A percentile compares a stretch with the other conserved stretches of the same genome.
phyloP scores from a whole-genome alignment of 2,113 vertebrate genomes.

The Paramisgurnus dabryanus region DNA sequence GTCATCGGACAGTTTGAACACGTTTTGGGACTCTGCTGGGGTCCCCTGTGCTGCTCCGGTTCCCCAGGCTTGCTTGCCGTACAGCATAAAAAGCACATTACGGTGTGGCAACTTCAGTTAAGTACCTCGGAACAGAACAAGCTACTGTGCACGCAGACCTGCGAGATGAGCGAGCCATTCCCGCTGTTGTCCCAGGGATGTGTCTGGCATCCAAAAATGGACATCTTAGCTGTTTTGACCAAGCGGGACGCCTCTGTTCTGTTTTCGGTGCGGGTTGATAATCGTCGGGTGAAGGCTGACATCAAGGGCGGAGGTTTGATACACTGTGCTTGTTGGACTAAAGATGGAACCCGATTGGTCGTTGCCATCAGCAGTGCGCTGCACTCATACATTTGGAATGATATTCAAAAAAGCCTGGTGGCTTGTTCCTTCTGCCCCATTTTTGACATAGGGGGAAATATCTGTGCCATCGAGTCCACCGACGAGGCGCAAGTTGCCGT shows the following conservation, averaged over 20 bases:
- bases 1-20: conserved; percentile 93
- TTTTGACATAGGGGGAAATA: conserved; percentile 83
- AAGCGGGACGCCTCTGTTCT: conserved; percentile 83
- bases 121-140: conserved; percentile 79
- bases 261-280: conserved; percentile 79
- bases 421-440: conserved; percentile 84
- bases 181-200: conserved; percentile 91
- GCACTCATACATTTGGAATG: conserved; percentile 91
- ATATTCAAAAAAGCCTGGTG: conserved; percentile 81
- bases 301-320: conserved; percentile 78
- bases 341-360: conserved; percentile 86
- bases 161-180: conserved; percentile 85
- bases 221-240: conserved; percentile 85
- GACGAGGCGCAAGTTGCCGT: conserved; percentile 81
- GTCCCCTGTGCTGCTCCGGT: conserved; percentile 71
- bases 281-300: conserved; percentile 80
- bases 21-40: conserved; percentile 89
- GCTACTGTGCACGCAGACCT: conserved; percentile 84
- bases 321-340: conserved; percentile 94
- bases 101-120: conserved; percentile 87
- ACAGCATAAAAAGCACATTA: conserved; percentile 88
- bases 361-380: conserved; percentile 86
- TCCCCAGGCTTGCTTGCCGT: conserved; percentile 83
- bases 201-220: conserved; percentile 89
- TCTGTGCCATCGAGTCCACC: conserved; percentile 83